Evolutionary conservation across 2,888 invertebrate species (phyloP), one percentile per base, ranked within the genome.

Genomic region (Diarsia brunnea): DNA sequence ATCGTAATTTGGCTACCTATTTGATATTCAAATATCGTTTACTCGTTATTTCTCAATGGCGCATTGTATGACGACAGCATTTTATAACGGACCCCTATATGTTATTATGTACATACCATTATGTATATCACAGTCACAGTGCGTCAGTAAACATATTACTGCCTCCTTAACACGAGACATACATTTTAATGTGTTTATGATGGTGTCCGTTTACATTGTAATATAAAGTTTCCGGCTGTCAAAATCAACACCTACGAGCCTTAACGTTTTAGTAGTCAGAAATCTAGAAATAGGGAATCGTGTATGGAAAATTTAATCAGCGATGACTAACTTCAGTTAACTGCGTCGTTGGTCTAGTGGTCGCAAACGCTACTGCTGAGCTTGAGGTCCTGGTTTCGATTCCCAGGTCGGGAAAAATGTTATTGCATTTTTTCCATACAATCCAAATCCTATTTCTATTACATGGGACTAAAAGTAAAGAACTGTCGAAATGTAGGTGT

Each of bases 21-120:
- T 95, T 95, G 91, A 91, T 92, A 95, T 95, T 95, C 95, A 92
- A 92, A 92, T 93, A 89, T 90, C 93, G 95, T 94, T 90, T 91
- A 90, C 91, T 90, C 90, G 92, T 93, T 94, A 94, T 92, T 94
- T 92, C 92, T 95, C 93, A 95, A 95, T 95, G 94, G 92, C 89
- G 89, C 87, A 91, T 91, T 91, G 92, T 92, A 90, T 94, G 94
- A 95, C 93, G 94, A 93, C 92, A 91, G 86, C 88, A 89, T 91
- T 91, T 93, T 93, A 93, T 95, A 94, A 95, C 94, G 94, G 94
- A 90, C 86, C 90, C 82, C 88, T 89, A 90, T 89, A 89, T 92
- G 89, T 91, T 90, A 93, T 93, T 92, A 93, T 92, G 91, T 91
- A 92, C 93, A 92, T 92, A 90, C 79, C 85, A 90, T 90, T 91